phyloP scores from a whole-genome alignment of 2,888 invertebrate genomes.

The Nomada ruficornis region DNA sequence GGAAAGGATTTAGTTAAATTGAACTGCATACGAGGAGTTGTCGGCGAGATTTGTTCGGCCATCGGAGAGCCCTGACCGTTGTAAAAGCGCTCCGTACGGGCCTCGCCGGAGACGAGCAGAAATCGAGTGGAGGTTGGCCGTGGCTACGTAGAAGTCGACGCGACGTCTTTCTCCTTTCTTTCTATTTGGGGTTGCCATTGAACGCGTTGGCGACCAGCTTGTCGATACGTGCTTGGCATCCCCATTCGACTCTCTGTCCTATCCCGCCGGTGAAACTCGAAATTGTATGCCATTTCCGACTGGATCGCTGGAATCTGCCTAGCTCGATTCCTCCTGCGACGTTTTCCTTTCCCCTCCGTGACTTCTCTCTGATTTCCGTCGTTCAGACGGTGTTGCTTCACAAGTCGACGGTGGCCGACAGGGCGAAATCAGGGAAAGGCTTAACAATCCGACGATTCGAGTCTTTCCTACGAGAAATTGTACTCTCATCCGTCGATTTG shows the following conservation, averaged over 20 bases:
- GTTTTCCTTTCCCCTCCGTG: neutral
- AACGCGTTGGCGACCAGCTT: conserved; percentile 76
- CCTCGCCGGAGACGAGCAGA: conserved; percentile 37
- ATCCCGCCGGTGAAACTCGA: conserved; percentile 62
- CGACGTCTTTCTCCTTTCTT: conserved; percentile 67
- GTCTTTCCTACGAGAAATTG: too few relatives aligned
- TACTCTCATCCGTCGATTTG: too few relatives aligned
- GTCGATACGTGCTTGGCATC: conserved; percentile 80
- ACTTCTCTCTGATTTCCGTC: conserved; percentile 21
- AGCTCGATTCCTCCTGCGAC: conserved; percentile 48
- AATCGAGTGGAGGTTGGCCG: conserved; percentile 38
- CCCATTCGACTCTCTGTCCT: conserved; percentile 54
- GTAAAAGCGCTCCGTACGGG: conserved; percentile 70
- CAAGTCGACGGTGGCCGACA: too few relatives aligned
- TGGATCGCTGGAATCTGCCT: conserved; percentile 64
- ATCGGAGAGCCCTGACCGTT: conserved; percentile 80
- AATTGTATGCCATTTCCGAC: conserved; percentile 72
- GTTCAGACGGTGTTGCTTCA: conserved; percentile 25
- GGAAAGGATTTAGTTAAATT: conserved; percentile 85
- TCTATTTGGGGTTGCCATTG: conserved; percentile 69
- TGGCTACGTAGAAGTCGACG: conserved; percentile 31
- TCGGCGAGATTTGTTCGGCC: conserved; percentile 79
- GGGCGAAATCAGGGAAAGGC: too few relatives aligned
- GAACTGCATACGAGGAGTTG: conserved; percentile 79
- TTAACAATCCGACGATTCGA: too few relatives aligned